Conservation (phyloP, 2,797 vertebrate species). For the Spea hammondii region DNA sequence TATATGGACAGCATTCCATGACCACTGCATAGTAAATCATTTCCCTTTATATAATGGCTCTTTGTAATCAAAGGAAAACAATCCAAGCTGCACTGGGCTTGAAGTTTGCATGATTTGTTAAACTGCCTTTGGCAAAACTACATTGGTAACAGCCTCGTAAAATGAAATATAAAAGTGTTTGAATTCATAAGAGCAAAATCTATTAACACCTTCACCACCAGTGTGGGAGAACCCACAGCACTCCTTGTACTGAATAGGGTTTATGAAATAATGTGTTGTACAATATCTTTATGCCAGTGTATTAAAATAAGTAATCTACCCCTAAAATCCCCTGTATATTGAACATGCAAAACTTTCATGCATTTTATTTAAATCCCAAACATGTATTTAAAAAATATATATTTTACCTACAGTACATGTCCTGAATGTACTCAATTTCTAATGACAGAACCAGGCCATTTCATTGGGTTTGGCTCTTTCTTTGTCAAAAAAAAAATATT, state of each 20-base stretch:
- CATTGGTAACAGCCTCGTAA: slow-evolving; percentile 20
- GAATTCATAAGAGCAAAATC: slow-evolving; percentile 15
- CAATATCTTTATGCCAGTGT: no score
- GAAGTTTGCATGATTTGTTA: slow-evolving; percentile 31
- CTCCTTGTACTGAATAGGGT: neutral
- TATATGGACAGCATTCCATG: neutral
- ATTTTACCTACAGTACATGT: no score
- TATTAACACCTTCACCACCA: slow-evolving; percentile 4
- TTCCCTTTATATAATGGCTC: slow-evolving; percentile 15
- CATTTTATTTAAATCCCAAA: no score
- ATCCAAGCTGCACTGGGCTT: slow-evolving; percentile 30
- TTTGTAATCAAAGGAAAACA: slow-evolving; percentile 31
- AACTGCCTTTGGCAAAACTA: slow-evolving; percentile 28
- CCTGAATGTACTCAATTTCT: no score
- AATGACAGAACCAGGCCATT: no score
- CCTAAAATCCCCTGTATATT: no score
- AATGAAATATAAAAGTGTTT: neutral
- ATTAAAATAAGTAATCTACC: no score
- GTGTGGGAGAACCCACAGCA: neutral
- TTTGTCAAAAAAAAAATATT: no score
- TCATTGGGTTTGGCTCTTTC: no score
- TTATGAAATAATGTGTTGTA: no score
- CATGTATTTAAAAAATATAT: no score
- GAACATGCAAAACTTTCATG: no score
- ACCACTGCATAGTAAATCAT: slow-evolving; percentile 21